These are phyloP conservation scores for Sinodicranocentrus sp. DNA, from an alignment of 2,888 invertebrate species.

Conservation along the genomic window DNA sequence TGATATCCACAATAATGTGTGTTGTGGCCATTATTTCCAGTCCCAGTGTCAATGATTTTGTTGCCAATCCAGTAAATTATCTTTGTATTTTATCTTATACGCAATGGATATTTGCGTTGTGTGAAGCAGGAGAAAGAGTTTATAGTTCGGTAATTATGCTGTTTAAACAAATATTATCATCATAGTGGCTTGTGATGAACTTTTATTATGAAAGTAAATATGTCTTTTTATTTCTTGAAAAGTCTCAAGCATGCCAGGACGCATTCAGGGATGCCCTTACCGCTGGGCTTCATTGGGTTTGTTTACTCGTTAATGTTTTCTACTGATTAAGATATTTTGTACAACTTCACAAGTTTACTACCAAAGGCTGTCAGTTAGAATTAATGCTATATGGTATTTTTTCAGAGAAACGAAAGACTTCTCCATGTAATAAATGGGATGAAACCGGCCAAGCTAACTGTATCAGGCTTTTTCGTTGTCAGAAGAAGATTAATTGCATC, in stretches of 20 bases:
- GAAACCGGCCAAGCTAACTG: conserved; percentile 1
- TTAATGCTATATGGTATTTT: neutral
- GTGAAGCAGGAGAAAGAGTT: neutral
- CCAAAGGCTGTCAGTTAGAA: too few relatives aligned
- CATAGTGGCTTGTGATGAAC: too few relatives aligned
- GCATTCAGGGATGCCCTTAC: neutral
- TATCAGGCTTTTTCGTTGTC: conserved; percentile 7
- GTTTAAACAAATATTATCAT: neutral
- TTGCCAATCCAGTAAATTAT: too few relatives aligned
- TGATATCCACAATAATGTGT: neutral
- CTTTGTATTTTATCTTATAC: neutral
- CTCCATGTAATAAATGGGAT: conserved; percentile 9
- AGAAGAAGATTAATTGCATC: conserved; percentile 9
- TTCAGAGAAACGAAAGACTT: conserved; percentile 2
- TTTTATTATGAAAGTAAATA: too few relatives aligned
- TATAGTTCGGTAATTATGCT: neutral
- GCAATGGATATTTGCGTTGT: neutral
- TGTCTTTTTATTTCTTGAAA: neutral
- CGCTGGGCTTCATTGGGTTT: neutral
- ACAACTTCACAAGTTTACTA: neutral
- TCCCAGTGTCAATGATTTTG: neutral
- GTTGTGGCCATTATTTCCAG: neutral
- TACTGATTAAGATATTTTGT: neutral
- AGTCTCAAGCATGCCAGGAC: neutral
- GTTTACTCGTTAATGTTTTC: neutral